Evolutionary conservation across 1,140 invertebrate species (phyloP), one percentile per base, ranked within the genome.

Genomic region (Philotrypesis tridentata): DNA sequence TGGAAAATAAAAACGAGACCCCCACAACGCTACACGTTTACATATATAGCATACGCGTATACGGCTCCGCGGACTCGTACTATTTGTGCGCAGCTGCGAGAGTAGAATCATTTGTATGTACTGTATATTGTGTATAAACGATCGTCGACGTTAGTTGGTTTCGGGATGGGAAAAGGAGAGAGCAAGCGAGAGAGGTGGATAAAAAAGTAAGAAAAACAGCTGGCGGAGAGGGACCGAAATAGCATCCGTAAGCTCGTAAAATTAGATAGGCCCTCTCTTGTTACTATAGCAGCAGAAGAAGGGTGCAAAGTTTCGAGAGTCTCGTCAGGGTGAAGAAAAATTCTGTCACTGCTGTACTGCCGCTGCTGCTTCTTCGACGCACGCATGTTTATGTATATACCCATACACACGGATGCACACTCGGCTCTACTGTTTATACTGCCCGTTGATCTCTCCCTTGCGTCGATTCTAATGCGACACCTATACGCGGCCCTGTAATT

Each of bases 401-500:
- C 33, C 33, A 68, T 23, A 77, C 4, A n/a, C n/a, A n/a, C n/a
- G n/a, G n/a, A n/a, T 0, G 61, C 14, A 9, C 61, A 37, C 33
- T 37, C 33, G 33, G 33, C 4, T 37, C 33, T 37, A 31, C 29
- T 29, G 4, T 8, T 2, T 43, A 43, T 43, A 43, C 48, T 55
- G 48, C n/a, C 48, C 21, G 48, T 55, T 55, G 48, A 55, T 68
- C 48, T 43, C 63, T 67, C 63, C 27, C 43, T 40, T 25, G 25
- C 37, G 68, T 81, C 75, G 79, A 81, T 75, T 81, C 79, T 76
- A 78, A 82, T 78, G 67, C 55, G 80, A 82, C 70, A 82, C 70
- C 68, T 82, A 73, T 78, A 82, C 29, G 27, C 9, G 3, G 6
- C 11, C 25, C 60, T 65, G 81, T 73, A 82, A 78, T 78, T 73